A percentile compares a stretch with the other conserved stretches of the same genome.
Conservation (phyloP, 2,888 invertebrate genomes). For the Nemapogon koenigi region DNA sequence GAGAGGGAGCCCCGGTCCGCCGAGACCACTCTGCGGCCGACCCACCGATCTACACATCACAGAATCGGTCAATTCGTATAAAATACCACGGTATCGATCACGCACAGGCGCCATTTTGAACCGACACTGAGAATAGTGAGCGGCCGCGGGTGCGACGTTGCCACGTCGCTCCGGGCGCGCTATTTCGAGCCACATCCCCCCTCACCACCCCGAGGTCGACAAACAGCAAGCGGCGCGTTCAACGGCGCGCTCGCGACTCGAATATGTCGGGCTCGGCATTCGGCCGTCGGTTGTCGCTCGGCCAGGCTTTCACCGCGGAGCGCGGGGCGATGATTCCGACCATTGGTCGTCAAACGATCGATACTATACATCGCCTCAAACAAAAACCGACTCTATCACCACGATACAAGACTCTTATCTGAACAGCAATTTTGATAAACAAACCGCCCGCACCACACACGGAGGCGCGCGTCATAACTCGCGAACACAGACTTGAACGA, state of each 20-base stretch:
- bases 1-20: constrained; percentile 43
- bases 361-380: constrained; percentile 45
- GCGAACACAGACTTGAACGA: constrained; percentile 39
- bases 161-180: constrained; percentile 43
- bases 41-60: constrained; percentile 57
- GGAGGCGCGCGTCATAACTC: constrained; percentile 45
- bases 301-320: constrained; percentile 53
- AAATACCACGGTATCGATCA: constrained; percentile 62
- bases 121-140: constrained; percentile 52
- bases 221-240: constrained; percentile 29
- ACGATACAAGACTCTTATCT: constrained; percentile 40
- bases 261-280: too few species aligned
- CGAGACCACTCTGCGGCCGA: constrained; percentile 52
- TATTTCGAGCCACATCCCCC: constrained; percentile 30
- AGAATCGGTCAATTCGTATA: constrained; percentile 52
- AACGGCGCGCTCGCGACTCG: background rate
- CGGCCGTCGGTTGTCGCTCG: constrained; percentile 17
- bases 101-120: constrained; percentile 64
- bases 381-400: constrained; percentile 29
- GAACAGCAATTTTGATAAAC: constrained; percentile 59
- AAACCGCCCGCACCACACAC: constrained; percentile 56
- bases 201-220: constrained; percentile 39
- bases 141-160: constrained; percentile 47
- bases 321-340: constrained; percentile 39
- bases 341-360: constrained; percentile 73